Base-by-base conservation (phyloP, 2,113 vertebrate species). In the Embiotoca jacksoni region DNA sequence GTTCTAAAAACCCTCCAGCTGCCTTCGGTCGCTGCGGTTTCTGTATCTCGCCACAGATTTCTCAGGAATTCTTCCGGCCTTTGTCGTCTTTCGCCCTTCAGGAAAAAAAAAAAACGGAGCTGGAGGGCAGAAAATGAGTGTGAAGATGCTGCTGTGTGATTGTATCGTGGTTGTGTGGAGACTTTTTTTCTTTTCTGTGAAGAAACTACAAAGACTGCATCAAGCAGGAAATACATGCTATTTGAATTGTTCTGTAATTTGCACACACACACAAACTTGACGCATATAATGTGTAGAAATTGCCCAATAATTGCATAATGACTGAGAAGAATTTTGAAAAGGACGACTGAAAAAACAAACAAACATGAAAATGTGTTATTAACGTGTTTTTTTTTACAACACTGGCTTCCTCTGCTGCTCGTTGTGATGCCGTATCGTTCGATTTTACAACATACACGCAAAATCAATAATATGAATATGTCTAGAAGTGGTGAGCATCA, bases 1-100 rank as follows among this genome's bases (percentile, higher is more conserved):
- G 65, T 74, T 46, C 77, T 76, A 44, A 75, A 79, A 78, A 56
- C 70, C 84, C 23, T 67, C 76, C 78, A 56, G 72, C 59, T 71
- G 83, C 80, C 59, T 78, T 75, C 55, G 85, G 85, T 84, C 72
- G 47, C 54, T 6, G 81, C 2, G 39, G 80, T 81, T 80, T 80
- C 82, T 36, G 30, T 62, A 33, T 81, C 63, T 47, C 4, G 0
- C 76, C 65, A 36, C 70, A 72, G 3, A 72, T 52, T 72, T 64
- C 52, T 60, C 1, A 15, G 47, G 59, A 75, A 72, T 63, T 8
- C 15, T 36, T 58, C 11, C 41, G 23, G 23, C 41, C 36, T 53
- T 60, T 59, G 33, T 76, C 6, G 13, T 46, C 15, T 32, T 9
- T 9, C 0, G 5, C 59, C 68, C 7, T 37, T 9, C 7, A 1